Evolutionary conservation across 1,140 invertebrate species (phyloP), one percentile per base, ranked within the genome.

Genomic region (Dendrolimus kikuchii): DNA sequence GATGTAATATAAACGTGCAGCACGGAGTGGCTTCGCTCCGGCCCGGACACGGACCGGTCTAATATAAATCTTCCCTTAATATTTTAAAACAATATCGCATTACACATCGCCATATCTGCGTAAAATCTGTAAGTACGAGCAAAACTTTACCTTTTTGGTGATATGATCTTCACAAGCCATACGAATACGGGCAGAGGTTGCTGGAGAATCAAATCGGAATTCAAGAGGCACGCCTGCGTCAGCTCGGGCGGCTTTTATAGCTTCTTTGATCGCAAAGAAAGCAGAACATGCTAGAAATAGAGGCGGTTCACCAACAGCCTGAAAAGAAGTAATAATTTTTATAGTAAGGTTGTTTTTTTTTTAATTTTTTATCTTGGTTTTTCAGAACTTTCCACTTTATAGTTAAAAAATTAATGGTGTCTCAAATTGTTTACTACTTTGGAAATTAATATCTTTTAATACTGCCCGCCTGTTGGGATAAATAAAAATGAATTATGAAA

Each of bases 261-360:
- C 97, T 72, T 98, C 94, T 81, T 93, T 94, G 45, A 98, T 95
- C 5, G 97, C 97, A 82, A 96, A 98, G 72, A 96, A 96, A 1
- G 92, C 92, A 0, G 95, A 93, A 23, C 92, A 90, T 0, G 96
- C 95, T 51, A 98, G 88, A 71, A 98, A 98, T 8, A 99, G 81
- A 0, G 97, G 97, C 5, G 97, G 97, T 85, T 99, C 98, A 4
- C 97, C 98, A 47, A 99, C 93, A 60, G 96, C 98, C 95, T 96
- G 65, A 55, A 89, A 43, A 51, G n/a, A 4, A 51, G 23, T 37
- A 7, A 48, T 7, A n/a, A n/a, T n/a, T n/a, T n/a, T 48, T 48
- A 6, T 37, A n/a, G 7, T 48, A 38, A 8, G 23, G n/a, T n/a
- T n/a, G n/a, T 23, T 3, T 2, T 23, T 23, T 23, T 23, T 2